Base-by-base conservation (phyloP, 2,797 vertebrate genomes). In the Propithecus perrieri region DNA sequence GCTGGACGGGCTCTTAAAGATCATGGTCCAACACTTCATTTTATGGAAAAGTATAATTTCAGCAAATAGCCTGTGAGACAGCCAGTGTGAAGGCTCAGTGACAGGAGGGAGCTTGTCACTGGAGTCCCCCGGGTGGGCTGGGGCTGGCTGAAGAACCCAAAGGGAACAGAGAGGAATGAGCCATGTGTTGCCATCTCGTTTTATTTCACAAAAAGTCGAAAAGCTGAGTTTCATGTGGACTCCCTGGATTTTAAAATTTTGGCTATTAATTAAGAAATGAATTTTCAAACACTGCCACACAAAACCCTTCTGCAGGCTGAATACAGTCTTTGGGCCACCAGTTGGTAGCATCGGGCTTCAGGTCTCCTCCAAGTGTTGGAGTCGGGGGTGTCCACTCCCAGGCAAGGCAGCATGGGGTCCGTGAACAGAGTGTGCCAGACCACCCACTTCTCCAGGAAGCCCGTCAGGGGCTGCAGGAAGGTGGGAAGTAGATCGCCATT, bases 311-410 rank as follows among this genome's bases (percentile, higher is more conserved):
- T 63, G 10, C 26, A 46, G 67, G 50, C 17, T 83, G 76, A 14
- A 76, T 59, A 20, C 0, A 38, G 69, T 46, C 38, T 57, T 43
- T 6, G 57, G 38, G 65, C 10, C 50, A 15, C 75, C 14, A 50
- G 72, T 61, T 80, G 43, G 41, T 33, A 74, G 57, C 11, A 35
- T 59, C 4, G 10, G 35, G 38, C 20, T 76, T 85, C 57, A 24
- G 15, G 2, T 20, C 46, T 87, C 72, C 38, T n/a, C 38, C 5
- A 3, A 33, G 26, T 15, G 69, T 24, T 50, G 38, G 38, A 59
- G 33, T 46, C 4, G 0, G 14, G 28, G 10, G 33, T 48, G 55
- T 15, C 5, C 9, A 11, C 28, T 43, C 15, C 12, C 0, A 0
- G 33, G 81, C 7, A 9, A 0, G 33, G 81, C 7, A 9, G 24